Evolutionary conservation across 2,888 invertebrate species (phyloP).

Genomic region (Acrobasis consociella): DNA sequence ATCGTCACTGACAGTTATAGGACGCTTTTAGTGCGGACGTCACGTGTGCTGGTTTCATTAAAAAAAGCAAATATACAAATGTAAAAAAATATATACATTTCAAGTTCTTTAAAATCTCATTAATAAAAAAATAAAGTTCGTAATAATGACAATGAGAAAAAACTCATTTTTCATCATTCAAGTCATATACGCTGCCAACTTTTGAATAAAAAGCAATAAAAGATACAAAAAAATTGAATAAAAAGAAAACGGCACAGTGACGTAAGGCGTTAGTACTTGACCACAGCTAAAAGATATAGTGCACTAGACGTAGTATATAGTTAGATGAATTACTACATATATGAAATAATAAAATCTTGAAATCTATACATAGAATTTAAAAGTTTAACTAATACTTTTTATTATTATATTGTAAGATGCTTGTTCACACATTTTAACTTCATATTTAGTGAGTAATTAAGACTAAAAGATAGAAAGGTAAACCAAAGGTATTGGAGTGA

Average conservation of each 20-base stretch:
- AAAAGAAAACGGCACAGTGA: conserved; percentile 53
- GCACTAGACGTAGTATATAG: conserved; percentile 77
- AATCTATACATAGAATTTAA: conserved; percentile 81
- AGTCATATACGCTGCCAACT: background rate
- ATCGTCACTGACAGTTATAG: conserved; percentile 68
- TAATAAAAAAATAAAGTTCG: too few species aligned
- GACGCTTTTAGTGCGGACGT: conserved; percentile 68
- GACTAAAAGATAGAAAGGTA: conserved; percentile 60
- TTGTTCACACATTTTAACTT: conserved; percentile 83
- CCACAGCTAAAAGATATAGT: conserved; percentile 76
- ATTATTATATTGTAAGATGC: conserved; percentile 79
- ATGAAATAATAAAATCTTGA: conserved; percentile 67
- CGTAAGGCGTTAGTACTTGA: conserved; percentile 68
- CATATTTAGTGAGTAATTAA: conserved; percentile 77
- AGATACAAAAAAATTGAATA: conserved; percentile 26
- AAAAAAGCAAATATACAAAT: conserved; percentile 1
- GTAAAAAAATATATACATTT: background rate
- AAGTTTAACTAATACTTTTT: conserved; percentile 81
- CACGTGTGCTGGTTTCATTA: conserved; percentile 54
- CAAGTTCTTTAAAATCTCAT: too few species aligned
- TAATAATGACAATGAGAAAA: too few species aligned
- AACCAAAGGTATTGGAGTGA: conserved; percentile 55
- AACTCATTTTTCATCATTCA: too few species aligned
- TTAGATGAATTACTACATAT: conserved; percentile 78
- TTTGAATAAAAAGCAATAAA: conserved; percentile 6